Conservation (phyloP, 2,113 vertebrate species). For the Sander lucioperca region DNA sequence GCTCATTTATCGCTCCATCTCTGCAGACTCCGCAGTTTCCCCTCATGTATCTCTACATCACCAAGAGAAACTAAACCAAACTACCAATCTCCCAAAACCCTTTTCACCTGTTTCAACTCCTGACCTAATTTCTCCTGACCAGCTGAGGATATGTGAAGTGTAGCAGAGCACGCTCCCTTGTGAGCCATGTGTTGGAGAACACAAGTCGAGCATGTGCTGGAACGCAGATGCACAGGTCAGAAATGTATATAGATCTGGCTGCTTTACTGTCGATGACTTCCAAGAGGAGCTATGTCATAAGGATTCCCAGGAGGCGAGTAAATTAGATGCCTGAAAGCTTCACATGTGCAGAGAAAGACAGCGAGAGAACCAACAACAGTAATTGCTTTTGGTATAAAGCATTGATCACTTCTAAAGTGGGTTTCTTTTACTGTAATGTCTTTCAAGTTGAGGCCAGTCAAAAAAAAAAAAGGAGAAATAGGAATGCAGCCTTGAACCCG, state of each 20-base stretch:
- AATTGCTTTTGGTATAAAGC: constrained; percentile 66
- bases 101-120: constrained; percentile 69
- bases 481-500: constrained; percentile 70
- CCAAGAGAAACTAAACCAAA: constrained; percentile 59
- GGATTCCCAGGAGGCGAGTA: constrained; percentile 64
- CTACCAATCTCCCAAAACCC: constrained; percentile 59
- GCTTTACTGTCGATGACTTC: constrained; percentile 66
- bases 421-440: constrained; percentile 40
- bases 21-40: constrained; percentile 19
- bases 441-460: constrained; percentile 64
- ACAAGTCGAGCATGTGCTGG: constrained; percentile 57
- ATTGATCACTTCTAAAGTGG: constrained; percentile 57
- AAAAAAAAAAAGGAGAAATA: constrained; percentile 28
- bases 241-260: constrained; percentile 71
- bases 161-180: constrained; percentile 65
- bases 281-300: constrained; percentile 62
- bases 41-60: constrained; percentile 41
- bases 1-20: constrained; percentile 50
- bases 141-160: constrained; percentile 66
- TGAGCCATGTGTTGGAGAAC: constrained; percentile 62
- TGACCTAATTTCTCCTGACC: constrained; percentile 78
- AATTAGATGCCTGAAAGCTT: constrained; percentile 58
- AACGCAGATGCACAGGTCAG: constrained; percentile 57
- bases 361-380: constrained; percentile 44
- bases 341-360: constrained; percentile 46